phyloP scores from a whole-genome alignment of 2,888 invertebrate genomes.

The Xylota sylvarum region DNA sequence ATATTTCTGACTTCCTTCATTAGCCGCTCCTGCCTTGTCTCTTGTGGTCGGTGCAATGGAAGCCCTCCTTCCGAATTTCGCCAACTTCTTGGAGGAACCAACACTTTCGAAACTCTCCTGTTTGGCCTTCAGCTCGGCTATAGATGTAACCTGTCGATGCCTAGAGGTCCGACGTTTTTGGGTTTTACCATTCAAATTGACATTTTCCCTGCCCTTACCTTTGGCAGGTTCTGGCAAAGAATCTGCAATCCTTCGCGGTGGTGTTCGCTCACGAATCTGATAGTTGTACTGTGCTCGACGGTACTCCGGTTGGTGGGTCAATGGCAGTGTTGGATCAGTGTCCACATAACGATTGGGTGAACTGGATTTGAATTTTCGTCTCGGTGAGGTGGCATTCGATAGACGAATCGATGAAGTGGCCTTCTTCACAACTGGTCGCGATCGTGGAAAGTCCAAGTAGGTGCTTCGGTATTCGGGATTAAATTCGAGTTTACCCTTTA shows the following conservation, averaged over 20 bases:
- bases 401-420: slow-evolving; percentile 83
- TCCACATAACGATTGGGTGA: slow-evolving; percentile 73
- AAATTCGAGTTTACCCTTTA: slow-evolving; percentile 84
- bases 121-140: slow-evolving; percentile 76
- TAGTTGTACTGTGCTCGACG: slow-evolving; percentile 83
- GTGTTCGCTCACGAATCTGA: slow-evolving; percentile 82
- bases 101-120: slow-evolving; percentile 81
- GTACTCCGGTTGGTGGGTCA: slow-evolving; percentile 83
- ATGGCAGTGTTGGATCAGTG: slow-evolving; percentile 78
- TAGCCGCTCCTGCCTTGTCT: slow-evolving; percentile 80
- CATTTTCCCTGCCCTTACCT: slow-evolving; percentile 63
- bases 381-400: slow-evolving; percentile 80
- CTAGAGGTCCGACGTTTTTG: slow-evolving; percentile 79
- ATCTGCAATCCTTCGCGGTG: slow-evolving; percentile 77
- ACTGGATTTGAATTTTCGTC: slow-evolving; percentile 77
- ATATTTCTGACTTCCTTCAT: slow-evolving; percentile 83
- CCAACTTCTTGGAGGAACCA: slow-evolving; percentile 79
- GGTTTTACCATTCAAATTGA: slow-evolving; percentile 61
- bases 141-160: slow-evolving; percentile 78
- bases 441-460: slow-evolving; percentile 83
- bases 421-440: slow-evolving; percentile 83
- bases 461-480: slow-evolving; percentile 84
- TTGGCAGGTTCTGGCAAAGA: slow-evolving; percentile 45
- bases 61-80: slow-evolving; percentile 83
- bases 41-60: slow-evolving; percentile 81